These are phyloP conservation scores for Pelosia muscerda DNA, from an alignment of 2,888 invertebrate species.

Conservation along the genomic window DNA sequence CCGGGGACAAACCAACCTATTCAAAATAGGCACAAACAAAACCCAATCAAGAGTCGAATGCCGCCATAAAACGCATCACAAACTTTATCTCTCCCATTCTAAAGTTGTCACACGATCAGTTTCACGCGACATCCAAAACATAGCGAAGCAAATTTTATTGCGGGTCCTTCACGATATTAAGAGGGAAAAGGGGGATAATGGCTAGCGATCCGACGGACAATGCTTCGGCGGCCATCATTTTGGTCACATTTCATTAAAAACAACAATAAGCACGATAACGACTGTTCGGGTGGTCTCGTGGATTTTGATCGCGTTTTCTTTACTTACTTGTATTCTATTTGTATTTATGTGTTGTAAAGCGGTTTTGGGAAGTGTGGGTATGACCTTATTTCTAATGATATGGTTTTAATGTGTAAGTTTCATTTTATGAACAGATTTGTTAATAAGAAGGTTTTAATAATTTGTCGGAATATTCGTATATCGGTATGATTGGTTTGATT, in stretches of 20 bases:
- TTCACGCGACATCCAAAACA: constrained; percentile 52
- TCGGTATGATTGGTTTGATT: too few species aligned
- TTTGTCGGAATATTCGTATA: too few species aligned
- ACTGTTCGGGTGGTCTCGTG: constrained; percentile 57
- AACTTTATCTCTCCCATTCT: constrained; percentile 52
- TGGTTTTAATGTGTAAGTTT: neutral
- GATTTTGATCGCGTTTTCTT: constrained; percentile 63
- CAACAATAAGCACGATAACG: constrained; percentile 77
- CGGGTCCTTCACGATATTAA: constrained; percentile 72
- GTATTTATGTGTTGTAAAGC: constrained; percentile 28
- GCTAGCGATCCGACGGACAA: constrained; percentile 74
- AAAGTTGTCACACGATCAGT: constrained; percentile 71
- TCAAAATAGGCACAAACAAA: constrained; percentile 30
- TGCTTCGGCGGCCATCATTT: constrained; percentile 69
- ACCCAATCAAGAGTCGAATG: constrained; percentile 36
- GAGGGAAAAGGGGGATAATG: constrained; percentile 72
- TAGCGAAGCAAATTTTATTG: constrained; percentile 73
- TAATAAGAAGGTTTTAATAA: too few species aligned
- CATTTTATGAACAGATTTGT: neutral
- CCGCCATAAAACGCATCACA: constrained; percentile 46
- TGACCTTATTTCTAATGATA: neutral
- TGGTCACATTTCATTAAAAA: constrained; percentile 79
- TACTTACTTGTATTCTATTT: constrained; percentile 41
- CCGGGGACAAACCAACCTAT: constrained; percentile 2
- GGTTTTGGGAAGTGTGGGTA: constrained; percentile 23